These are phyloP conservation scores for Ormia ochracea DNA, from an alignment of 2,888 invertebrate species.

Conservation along the genomic window DNA sequence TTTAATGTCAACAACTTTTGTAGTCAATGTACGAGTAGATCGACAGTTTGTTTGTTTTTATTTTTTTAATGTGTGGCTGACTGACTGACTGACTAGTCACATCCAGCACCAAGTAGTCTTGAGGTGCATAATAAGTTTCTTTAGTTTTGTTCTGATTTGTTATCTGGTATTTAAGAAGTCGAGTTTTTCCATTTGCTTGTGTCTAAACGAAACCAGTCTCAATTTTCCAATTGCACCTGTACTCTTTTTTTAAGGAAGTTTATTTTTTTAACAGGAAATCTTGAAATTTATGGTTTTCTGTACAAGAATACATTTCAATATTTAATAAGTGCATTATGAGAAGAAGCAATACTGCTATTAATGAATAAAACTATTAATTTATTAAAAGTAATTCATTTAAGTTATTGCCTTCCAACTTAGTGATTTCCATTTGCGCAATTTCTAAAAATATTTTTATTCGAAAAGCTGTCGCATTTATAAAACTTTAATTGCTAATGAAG, in stretches of 20 bases:
- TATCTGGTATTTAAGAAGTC: neutral
- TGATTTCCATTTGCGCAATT: too few species aligned
- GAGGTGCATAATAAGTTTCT: constrained; percentile 11
- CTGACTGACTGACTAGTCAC: neutral
- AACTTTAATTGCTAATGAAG: too few species aligned
- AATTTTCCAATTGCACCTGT: constrained; percentile 57
- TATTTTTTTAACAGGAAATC: constrained; percentile 41
- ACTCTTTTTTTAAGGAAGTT: constrained; percentile 36
- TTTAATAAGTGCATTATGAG: too few species aligned
- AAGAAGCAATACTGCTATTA: too few species aligned
- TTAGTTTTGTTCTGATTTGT: constrained; percentile 24
- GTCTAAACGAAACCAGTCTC: constrained; percentile 42
- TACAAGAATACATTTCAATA: neutral
- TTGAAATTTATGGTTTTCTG: constrained; percentile 48
- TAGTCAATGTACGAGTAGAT: constrained; percentile 16
- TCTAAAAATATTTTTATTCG: too few species aligned
- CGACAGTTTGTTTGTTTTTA: constrained; percentile 8
- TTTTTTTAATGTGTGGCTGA: neutral
- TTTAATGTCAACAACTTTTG: constrained; percentile 42
- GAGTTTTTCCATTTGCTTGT: neutral
- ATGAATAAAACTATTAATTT: neutral
- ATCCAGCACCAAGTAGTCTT: constrained; percentile 6
- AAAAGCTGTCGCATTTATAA: too few species aligned
- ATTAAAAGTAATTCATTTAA: neutral
- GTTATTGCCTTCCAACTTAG: too few species aligned